A percentile compares a stretch with the other conserved stretches of the same genome.
These are phyloP conservation scores for Drosophila parabipectinata DNA, from an alignment of 1,140 invertebrate genomes.

Conservation along the genomic window DNA sequence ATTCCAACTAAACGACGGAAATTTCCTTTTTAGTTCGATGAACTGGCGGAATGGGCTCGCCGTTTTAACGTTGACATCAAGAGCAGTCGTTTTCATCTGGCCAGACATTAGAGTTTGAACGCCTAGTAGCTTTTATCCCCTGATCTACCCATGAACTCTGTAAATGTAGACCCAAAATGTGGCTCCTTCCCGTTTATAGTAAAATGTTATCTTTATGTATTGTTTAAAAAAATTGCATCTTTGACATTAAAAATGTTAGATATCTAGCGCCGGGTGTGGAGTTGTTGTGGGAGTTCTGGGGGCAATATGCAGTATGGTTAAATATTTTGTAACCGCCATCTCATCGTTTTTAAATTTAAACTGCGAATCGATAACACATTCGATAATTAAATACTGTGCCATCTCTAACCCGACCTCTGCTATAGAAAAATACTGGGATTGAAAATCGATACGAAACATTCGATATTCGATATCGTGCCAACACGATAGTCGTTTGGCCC, in stretches of 20 bases:
- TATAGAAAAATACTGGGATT: too few relatives aligned
- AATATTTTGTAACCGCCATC: too few relatives aligned
- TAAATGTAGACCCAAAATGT: not conserved
- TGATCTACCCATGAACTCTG: not conserved
- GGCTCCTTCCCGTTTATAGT: not conserved
- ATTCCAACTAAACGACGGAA: not conserved
- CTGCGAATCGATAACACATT: too few relatives aligned
- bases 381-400: not conserved
- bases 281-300: too few relatives aligned
- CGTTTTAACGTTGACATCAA: constrained; percentile 80
- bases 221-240: not conserved
- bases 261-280: too few relatives aligned
- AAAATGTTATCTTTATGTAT: constrained; percentile 3
- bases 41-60: constrained; percentile 71
- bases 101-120: constrained; percentile 22
- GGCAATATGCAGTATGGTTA: too few relatives aligned
- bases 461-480: too few relatives aligned
- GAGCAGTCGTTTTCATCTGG: constrained; percentile 57
- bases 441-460: too few relatives aligned
- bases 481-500: too few relatives aligned
- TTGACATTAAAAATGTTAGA: not conserved
- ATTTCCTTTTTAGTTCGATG: constrained; percentile 33
- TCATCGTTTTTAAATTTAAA: too few relatives aligned
- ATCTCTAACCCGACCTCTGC: too few relatives aligned
- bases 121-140: not conserved